Evolutionary conservation across 2,888 invertebrate genomes (phyloP).

Genomic region (Athalia circularis): DNA sequence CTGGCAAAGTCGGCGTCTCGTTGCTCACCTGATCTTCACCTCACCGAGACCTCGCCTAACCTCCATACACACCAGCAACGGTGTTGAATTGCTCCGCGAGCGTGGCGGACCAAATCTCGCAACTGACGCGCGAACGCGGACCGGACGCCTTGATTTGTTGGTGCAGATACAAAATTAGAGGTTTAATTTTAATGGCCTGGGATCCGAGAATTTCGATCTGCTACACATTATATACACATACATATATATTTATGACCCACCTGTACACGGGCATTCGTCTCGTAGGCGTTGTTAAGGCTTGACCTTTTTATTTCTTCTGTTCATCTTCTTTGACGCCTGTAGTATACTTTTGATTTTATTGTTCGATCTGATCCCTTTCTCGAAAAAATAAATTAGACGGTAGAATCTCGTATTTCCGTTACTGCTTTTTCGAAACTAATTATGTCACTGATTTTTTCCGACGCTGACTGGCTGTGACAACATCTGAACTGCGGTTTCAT

Average conservation of each 20-base stretch:
- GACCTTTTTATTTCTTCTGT: constrained; percentile 12
- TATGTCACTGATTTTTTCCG: no score
- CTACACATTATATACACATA: no score
- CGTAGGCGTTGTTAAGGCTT: constrained; percentile 24
- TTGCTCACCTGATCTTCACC: background rate
- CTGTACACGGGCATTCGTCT: background rate
- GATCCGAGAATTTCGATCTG: constrained; percentile 48
- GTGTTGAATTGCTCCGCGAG: no score
- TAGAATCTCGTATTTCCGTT: no score
- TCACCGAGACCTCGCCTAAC: constrained; percentile 6
- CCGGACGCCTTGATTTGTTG: constrained; percentile 44
- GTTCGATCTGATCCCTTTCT: no score
- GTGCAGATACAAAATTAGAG: constrained; percentile 51
- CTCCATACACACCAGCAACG: background rate
- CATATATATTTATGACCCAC: background rate
- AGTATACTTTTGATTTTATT: no score
- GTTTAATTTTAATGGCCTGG: constrained; percentile 52
- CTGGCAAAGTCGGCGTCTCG: no score
- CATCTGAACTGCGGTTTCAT: no score
- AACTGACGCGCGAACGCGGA: background rate
- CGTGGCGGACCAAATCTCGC: no score
- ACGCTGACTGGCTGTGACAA: no score
- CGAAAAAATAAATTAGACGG: no score
- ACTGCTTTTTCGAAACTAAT: no score
- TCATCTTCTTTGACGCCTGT: background rate